Evolutionary conservation across 2,888 invertebrate genomes (phyloP).

Genomic region (Acrobasis suavella): DNA sequence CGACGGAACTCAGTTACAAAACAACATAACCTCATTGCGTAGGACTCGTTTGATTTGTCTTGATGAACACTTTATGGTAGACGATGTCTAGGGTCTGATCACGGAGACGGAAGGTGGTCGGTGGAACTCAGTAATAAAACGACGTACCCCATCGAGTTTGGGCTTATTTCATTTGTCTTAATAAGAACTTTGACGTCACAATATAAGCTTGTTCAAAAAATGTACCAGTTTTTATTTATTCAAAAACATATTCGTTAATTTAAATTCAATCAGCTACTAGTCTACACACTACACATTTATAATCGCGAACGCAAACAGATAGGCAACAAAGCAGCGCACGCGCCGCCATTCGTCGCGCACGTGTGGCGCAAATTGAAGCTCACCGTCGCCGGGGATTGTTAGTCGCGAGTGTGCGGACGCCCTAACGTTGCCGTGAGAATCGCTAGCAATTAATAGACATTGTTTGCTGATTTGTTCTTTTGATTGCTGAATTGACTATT

Average conservation of each 20-base stretch:
- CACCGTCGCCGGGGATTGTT: slow-evolving; percentile 62
- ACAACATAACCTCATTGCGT: too few relatives aligned
- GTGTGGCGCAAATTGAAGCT: slow-evolving; percentile 74
- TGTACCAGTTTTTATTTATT: too few relatives aligned
- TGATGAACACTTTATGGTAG: too few relatives aligned
- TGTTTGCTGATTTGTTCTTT: slow-evolving; percentile 41
- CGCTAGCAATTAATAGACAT: slow-evolving; percentile 54
- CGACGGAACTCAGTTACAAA: too few relatives aligned
- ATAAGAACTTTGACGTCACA: too few relatives aligned
- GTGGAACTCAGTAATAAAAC: too few relatives aligned
- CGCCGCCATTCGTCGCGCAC: slow-evolving; percentile 69
- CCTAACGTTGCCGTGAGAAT: slow-evolving; percentile 54
- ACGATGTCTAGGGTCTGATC: too few relatives aligned
- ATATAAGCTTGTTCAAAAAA: too few relatives aligned
- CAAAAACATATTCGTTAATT: slow-evolving; percentile 28
- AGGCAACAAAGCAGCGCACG: slow-evolving; percentile 50
- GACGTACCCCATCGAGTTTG: too few relatives aligned
- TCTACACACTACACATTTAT: slow-evolving; percentile 3
- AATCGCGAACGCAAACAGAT: slow-evolving; percentile 21
- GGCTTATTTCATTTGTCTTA: too few relatives aligned
- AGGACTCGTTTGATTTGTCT: too few relatives aligned
- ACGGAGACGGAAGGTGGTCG: too few relatives aligned
- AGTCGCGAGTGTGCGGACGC: slow-evolving; percentile 54
- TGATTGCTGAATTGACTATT: slow-evolving; percentile 19
- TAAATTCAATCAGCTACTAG: slow-evolving; percentile 15